A percentile compares a stretch with the other conserved stretches of the same genome.
Evolutionary conservation across 2,888 invertebrate species (phyloP).

Genomic region (Kryphioiulus occultus): DNA sequence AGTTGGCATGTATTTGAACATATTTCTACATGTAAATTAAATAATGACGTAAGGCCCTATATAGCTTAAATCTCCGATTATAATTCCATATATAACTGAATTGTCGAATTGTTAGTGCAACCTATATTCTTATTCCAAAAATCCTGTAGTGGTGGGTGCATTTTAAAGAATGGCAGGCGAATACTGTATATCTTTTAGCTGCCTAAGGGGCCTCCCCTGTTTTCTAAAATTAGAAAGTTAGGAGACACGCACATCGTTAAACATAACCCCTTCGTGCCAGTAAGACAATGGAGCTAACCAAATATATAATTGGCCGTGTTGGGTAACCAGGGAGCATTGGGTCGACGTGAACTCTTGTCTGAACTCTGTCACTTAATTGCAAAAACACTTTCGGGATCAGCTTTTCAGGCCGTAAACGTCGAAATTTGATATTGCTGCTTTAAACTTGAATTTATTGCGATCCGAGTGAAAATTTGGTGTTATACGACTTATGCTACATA

Average conservation of each 20-base stretch:
- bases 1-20: too few species aligned
- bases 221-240: neutral
- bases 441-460: neutral
- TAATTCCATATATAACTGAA: too few species aligned
- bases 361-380: neutral
- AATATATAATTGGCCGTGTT: neutral
- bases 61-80: too few species aligned
- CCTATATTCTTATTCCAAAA: too few species aligned
- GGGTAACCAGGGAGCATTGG: conserved; percentile 13
- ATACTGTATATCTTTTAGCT: neutral
- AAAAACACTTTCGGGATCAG: neutral
- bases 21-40: too few species aligned
- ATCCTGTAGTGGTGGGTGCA: too few species aligned
- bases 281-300: neutral
- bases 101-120: too few species aligned
- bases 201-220: neutral
- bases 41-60: too few species aligned
- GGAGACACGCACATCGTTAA: neutral
- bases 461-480: neutral
- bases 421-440: neutral
- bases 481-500: too few species aligned
- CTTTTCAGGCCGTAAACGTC: neutral
- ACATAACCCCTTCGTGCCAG: neutral
- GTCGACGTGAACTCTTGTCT: conserved; percentile 8
- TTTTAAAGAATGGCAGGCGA: too few species aligned